Conservation (phyloP, 1,140 invertebrate species). For the Copidosoma floridanum region DNA sequence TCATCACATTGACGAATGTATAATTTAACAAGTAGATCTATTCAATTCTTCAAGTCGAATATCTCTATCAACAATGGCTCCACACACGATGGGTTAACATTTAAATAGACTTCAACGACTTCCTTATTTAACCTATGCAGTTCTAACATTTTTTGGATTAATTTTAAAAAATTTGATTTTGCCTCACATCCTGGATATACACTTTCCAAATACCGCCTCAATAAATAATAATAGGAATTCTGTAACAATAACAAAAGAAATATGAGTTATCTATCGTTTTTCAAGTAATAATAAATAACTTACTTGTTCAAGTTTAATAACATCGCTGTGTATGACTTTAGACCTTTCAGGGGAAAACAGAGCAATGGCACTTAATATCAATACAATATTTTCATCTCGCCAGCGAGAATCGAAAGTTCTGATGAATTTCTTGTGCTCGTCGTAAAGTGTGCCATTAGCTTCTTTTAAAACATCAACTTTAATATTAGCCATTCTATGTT, state of each 20-base stretch:
- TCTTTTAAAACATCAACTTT: slow-evolving; percentile 84
- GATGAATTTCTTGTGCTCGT: slow-evolving; percentile 79
- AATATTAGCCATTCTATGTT: slow-evolving; percentile 70
- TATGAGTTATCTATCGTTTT: no score
- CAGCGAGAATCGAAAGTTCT: slow-evolving; percentile 77
- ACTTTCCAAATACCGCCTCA: slow-evolving; percentile 82
- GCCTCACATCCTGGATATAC: slow-evolving; percentile 81
- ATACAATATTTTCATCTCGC: slow-evolving; percentile 85
- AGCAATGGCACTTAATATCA: slow-evolving; percentile 86
- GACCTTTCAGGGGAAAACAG: slow-evolving; percentile 82
- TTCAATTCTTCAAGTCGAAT: slow-evolving; percentile 77
- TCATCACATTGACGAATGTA: no score
- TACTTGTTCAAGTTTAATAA: slow-evolving; percentile 85
- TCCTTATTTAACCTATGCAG: slow-evolving; percentile 82
- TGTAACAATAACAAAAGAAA: slow-evolving; percentile 50
- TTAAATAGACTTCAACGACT: slow-evolving; percentile 82
- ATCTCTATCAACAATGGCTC: slow-evolving; percentile 91
- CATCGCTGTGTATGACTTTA: slow-evolving; percentile 77
- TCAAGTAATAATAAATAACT: slow-evolving; percentile 21
- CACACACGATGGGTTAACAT: slow-evolving; percentile 85
- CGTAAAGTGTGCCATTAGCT: slow-evolving; percentile 82
- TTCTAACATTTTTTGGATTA: slow-evolving; percentile 86
- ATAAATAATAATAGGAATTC: slow-evolving; percentile 88
- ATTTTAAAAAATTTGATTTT: slow-evolving; percentile 77
- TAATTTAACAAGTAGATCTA: no score